Conservation (phyloP, 2,888 invertebrate genomes). For the Cheilosia vernalis region DNA sequence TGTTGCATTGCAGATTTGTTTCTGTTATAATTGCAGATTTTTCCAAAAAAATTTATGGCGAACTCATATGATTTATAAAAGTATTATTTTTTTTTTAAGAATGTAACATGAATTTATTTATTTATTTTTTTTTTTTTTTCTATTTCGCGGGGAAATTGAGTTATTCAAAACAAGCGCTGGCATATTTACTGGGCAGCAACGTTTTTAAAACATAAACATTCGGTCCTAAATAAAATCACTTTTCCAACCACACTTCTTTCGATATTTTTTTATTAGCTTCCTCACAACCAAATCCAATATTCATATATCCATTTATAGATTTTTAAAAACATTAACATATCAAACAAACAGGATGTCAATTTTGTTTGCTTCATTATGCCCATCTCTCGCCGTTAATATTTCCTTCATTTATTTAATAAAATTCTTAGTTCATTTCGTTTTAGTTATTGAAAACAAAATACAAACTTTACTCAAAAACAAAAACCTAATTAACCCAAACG, state of each 20-base stretch:
- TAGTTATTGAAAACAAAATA: constrained; percentile 14
- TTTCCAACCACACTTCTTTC: no score
- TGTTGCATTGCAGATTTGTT: no score
- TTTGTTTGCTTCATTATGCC: constrained; percentile 65
- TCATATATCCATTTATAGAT: constrained; percentile 5
- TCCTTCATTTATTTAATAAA: constrained; percentile 13
- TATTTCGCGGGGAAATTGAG: no score
- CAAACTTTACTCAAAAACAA: constrained; percentile 20
- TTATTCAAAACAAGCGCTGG: no score
- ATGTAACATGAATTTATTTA: no score
- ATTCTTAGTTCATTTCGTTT: constrained; percentile 15
- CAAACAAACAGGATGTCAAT: constrained; percentile 51
- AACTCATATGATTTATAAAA: no score
- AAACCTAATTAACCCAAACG: constrained; percentile 50
- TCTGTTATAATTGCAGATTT: no score
- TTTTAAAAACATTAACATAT: constrained; percentile 62
- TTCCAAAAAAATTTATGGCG: no score
- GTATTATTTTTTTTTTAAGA: no score
- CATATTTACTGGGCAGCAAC: background rate
- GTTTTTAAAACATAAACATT: background rate
- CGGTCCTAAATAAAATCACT: background rate
- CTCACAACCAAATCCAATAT: background rate
- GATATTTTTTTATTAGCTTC: background rate
- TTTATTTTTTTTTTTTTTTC: no score
- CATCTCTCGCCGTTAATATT: constrained; percentile 50